Base-by-base conservation (phyloP, 2,888 invertebrate species). In the Acanthosepion pharaonis region DNA sequence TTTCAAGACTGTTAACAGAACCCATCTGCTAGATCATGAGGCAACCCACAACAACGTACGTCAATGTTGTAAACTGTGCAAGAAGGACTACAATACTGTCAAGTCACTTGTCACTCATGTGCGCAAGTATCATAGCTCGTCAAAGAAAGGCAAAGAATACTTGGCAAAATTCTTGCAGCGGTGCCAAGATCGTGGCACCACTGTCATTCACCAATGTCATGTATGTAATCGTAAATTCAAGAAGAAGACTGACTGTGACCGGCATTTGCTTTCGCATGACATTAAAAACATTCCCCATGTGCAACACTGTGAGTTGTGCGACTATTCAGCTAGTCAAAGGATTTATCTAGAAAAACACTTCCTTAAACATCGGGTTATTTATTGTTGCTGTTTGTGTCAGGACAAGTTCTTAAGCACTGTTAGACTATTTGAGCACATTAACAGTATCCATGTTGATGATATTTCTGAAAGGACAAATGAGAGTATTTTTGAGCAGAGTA, bases 201-300 rank as follows among this genome's bases (percentile, higher is more conserved):
- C 96, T 0, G 96, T 97, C 53, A 96, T 97, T 55, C 97, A 97
- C 95, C 97, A 97, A 96, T 97, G 97, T 95, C 97, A 97, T 95
- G 97, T 97, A 25, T 97, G 97, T 95, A 97, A 97, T 94, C 95
- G 97, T 15, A 97, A 97, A 95, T 97, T 97, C 96, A 97, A 97
- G 96, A 97, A 97, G 95, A 96, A 97, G 95, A 96, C 96, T 33
- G 97, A 97, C 95, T 95, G 97, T 25, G 97, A 97, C 94, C 95
- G 97, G 23, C 97, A 97, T 95, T 95, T 97, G 95, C 97, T 97
- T 95, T 96, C 97, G 11, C 97, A 97, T 95, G 97, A 97, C 95
- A 96, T 97, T 93, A 96, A 96, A 94, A 97, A 96, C 94, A 95
- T 96, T 59, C 96, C 96, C 5, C 96, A 96, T 94, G 96, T 96